These are phyloP conservation scores for Micropterix aruncella DNA, from an alignment of 2,888 invertebrate genomes.

Conservation along the genomic window DNA sequence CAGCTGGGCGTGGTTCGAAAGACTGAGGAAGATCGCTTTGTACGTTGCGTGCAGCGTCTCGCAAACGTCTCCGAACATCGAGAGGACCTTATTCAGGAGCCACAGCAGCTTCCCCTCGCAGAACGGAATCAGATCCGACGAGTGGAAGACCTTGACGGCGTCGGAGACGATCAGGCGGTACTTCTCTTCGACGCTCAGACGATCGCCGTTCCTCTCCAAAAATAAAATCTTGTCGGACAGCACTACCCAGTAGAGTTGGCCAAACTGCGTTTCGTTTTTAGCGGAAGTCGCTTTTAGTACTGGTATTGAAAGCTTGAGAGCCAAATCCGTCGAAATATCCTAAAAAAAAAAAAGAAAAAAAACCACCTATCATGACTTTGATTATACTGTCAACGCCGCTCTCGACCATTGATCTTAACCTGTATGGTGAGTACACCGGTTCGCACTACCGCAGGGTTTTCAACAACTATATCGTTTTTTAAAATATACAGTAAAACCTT, in stretches of 20 bases:
- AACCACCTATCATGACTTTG: too few relatives aligned
- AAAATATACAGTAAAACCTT: too few relatives aligned
- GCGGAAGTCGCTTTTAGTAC: neutral
- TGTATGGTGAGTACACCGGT: too few relatives aligned
- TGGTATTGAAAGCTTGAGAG: neutral
- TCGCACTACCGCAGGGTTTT: too few relatives aligned
- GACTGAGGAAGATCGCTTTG: neutral
- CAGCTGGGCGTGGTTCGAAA: neutral
- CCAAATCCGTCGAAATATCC: neutral
- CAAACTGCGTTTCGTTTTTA: neutral
- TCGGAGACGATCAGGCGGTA: neutral
- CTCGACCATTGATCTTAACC: too few relatives aligned
- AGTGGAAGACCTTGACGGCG: neutral
- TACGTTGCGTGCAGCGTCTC: neutral
- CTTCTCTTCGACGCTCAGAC: neutral
- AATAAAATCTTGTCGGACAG: neutral
- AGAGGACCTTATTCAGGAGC: neutral
- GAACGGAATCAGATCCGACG: neutral
- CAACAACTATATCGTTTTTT: too few relatives aligned
- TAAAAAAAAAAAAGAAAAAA: too few relatives aligned
- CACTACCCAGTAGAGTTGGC: neutral
- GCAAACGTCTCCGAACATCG: neutral
- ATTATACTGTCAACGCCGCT: too few relatives aligned
- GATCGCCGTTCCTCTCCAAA: neutral
- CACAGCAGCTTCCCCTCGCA: neutral